Conservation (phyloP, 2,888 invertebrate genomes). For the Auanema sp. region DNA sequence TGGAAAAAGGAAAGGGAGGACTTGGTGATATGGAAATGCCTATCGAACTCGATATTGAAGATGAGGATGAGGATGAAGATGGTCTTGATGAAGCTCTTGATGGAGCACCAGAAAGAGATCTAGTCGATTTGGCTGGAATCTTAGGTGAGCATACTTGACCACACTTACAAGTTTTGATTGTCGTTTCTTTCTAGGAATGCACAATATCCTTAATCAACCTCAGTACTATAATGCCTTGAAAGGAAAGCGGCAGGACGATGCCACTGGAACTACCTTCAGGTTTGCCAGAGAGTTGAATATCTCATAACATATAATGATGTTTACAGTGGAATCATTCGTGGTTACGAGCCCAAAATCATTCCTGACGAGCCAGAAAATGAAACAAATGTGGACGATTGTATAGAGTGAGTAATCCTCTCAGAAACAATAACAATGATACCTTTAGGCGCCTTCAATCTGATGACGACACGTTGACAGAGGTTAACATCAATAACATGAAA, state of each 20-base stretch:
- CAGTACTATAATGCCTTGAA: slow-evolving; percentile 90
- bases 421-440: slow-evolving; percentile 1
- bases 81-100: slow-evolving; percentile 72
- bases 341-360: slow-evolving; percentile 84
- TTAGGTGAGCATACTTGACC: slow-evolving; percentile 63
- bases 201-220: slow-evolving; percentile 99
- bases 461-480: slow-evolving; percentile 82
- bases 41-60: slow-evolving; percentile 62
- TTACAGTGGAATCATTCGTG: slow-evolving; percentile 81
- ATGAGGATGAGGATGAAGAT: slow-evolving; percentile 65
- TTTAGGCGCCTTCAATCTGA: slow-evolving; percentile 73
- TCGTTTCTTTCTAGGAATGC: slow-evolving; percentile 82
- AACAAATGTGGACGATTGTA: slow-evolving; percentile 90
- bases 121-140: slow-evolving; percentile 91
- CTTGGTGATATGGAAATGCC: slow-evolving; percentile 57
- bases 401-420: slow-evolving; percentile 72
- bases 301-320: neutral
- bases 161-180: slow-evolving; percentile 36
- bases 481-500: slow-evolving; percentile 99
- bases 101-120: slow-evolving; percentile 87
- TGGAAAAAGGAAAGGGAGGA: slow-evolving; percentile 9
- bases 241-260: slow-evolving; percentile 64
- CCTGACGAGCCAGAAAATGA: slow-evolving; percentile 94
- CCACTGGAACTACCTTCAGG: slow-evolving; percentile 59
- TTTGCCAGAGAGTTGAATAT: neutral